Conservation (phyloP, 2,888 invertebrate genomes). For the Erebia epiphron region DNA sequence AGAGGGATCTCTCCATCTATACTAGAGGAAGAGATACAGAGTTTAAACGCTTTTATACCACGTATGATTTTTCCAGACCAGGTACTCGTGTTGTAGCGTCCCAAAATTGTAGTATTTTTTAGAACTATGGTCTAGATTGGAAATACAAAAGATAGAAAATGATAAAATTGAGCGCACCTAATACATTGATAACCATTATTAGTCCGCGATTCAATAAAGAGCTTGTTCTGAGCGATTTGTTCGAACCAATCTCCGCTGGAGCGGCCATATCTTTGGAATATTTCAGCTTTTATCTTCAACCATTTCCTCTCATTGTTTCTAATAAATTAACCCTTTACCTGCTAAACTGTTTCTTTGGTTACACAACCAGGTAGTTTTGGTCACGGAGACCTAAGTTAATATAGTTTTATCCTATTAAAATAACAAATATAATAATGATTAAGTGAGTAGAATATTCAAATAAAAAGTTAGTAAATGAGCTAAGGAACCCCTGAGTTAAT, state of each 20-base stretch:
- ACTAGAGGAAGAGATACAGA: too few species aligned
- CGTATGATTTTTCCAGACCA: too few species aligned
- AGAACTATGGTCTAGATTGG: background rate
- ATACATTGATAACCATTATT: conserved; percentile 29
- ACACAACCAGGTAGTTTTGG: background rate
- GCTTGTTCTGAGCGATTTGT: conserved; percentile 37
- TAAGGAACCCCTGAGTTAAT: too few species aligned
- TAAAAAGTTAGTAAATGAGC: too few species aligned
- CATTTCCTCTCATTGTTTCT: conserved; percentile 39
- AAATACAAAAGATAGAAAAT: background rate
- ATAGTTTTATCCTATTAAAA: too few species aligned
- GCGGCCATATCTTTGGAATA: conserved; percentile 36
- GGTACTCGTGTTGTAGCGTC: too few species aligned
- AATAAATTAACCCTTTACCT: conserved; percentile 29
- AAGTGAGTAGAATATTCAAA: too few species aligned
- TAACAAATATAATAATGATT: too few species aligned
- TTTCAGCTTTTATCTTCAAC: conserved; percentile 36
- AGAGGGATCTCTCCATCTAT: too few species aligned
- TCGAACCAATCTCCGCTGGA: conserved; percentile 35
- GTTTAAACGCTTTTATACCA: too few species aligned
- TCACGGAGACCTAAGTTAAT: background rate
- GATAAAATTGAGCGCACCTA: conserved; percentile 8
- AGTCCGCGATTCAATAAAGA: conserved; percentile 28
- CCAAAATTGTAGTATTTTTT: too few species aligned
- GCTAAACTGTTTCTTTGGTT: background rate